Evolutionary conservation across 2,888 invertebrate genomes (phyloP), one percentile per base, ranked within the genome.

Genomic region (Calameuta filiformis): DNA sequence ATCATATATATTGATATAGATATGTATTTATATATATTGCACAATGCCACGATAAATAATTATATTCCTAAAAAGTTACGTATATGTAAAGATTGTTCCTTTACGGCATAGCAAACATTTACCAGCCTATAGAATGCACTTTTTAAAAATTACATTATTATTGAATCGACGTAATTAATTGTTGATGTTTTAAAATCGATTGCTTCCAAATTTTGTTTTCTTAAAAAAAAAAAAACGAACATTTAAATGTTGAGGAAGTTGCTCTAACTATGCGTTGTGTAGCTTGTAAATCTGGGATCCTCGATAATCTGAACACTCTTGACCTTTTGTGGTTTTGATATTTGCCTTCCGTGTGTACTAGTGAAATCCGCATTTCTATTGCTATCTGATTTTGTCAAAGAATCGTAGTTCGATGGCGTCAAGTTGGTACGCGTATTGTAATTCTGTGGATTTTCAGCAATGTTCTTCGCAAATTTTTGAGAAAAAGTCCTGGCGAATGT

Each of bases 241-340:
- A 31, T 77, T 1, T 9, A 23, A 56, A 9, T 35, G 3, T 56
- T 56, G 2, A 12, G 33, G 34, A 71, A 71, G 71, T 1, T 71
- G 23, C 68, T 68, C 79, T 40, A 85, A 35, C 82, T 83, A 33
- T 81, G 80, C 31, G 76, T 77, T 76, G 87, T 88, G 33, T 85
- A 88, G 12, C 82, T 82, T 4, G 86, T 73, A 76, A 81, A 87
- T 77, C 87, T 83, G 4, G 88, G 89, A 80, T 90, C 89, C 3
- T 90, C 90, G 34, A 91, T 79, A 3, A 91, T 91, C 79, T 91
- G 87, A 6, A 91, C 91, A 80, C 80, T 91, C 76, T 90, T 91
- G 2, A 88, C 86, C 82, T 90, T 91, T 76, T 85, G 88, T 6
- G 87, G 76, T 12, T 80, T 83, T 4, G 73, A 15, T 31, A 35